Evolutionary conservation across 2,113 vertebrate genomes (phyloP), one percentile per base, ranked within the genome.

Genomic region (Ramphastos sulfuratus): DNA sequence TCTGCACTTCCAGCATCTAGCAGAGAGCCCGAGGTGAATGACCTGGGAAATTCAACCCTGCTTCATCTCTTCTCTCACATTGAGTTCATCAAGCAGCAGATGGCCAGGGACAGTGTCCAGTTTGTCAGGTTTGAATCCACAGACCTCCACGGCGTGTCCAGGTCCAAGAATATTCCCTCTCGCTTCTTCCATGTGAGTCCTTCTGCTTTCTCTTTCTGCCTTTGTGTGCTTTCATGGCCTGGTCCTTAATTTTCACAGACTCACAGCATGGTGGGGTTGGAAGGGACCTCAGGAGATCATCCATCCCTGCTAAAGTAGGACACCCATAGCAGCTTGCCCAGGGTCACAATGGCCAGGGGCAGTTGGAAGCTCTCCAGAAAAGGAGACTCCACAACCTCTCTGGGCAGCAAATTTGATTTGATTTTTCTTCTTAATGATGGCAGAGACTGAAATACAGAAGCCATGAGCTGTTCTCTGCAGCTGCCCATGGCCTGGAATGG

Each of bases 51-150:
- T 82, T 94, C 97, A 30, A 93, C 66, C 73, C 97, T 98, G 67
- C 95, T 96, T 95, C 93, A 96, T 28, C 88, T 97, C 52, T 94
- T 97, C 88, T 97, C 98, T 94, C 97, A 96, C 84, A 98, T 99
- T 97, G 99, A 99, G 90, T 97, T 98, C 85, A 99, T 99, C 95
- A 98, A 99, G 92, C 98, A 99, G 93, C 98, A 98, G 96, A 99
- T 99, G 92, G 96, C 97, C 80, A 97, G 97, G 87, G 98, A 99
- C 83, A 98, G 97, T 71, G 94, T 99, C 92, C 98, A 96, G 90
- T 99, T 99, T 93, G 98, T 99, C 50, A 97, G 98, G 80, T 99
- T 99, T 94, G 99, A 99, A 97, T 98, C 98, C 69, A 96, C 98
- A 56, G 99, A 99, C 89, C 98, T 99, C 80, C 99, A 99, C 17